A percentile compares a stretch with the other conserved stretches of the same genome.
Evolutionary conservation across 1,140 invertebrate species (phyloP).

Genomic region (Doryteuthis pealeii): DNA sequence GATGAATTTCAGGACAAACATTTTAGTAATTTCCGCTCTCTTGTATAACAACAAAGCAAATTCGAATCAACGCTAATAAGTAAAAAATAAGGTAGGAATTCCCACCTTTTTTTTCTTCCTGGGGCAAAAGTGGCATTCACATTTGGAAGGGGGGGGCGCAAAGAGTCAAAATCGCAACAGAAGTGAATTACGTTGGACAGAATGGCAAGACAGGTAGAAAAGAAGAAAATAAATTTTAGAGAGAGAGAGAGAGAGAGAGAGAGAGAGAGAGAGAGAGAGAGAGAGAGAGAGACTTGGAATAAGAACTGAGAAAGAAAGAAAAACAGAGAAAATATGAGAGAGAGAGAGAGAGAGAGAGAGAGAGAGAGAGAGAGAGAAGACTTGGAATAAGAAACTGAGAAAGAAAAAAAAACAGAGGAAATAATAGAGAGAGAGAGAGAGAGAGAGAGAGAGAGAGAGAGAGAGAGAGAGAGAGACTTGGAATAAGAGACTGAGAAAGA

Average conservation of each 20-base stretch:
- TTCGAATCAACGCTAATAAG: no score
- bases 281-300: background rate
- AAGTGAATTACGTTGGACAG: no score
- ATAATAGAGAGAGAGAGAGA: background rate
- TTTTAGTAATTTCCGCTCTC: no score
- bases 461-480: background rate
- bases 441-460: conserved; percentile 4
- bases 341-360: background rate
- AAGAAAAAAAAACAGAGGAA: background rate
- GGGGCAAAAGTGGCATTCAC: no score
- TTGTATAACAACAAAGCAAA: no score
- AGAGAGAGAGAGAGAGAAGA: background rate
- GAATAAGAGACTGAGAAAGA: background rate
- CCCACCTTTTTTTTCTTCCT: no score
- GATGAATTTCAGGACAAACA: no score
- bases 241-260: background rate
- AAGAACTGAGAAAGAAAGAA: background rate
- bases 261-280: background rate
- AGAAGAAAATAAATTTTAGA: background rate
- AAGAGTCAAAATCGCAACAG: no score
- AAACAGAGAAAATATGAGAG: background rate
- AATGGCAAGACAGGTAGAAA: background rate
- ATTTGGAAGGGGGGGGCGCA: no score
- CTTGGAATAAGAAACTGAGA: background rate
- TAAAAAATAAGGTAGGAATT: no score